A percentile compares a stretch with the other conserved stretches of the same genome.
Conservation (phyloP, 2,113 vertebrate species). For the Notothenia rossii region DNA sequence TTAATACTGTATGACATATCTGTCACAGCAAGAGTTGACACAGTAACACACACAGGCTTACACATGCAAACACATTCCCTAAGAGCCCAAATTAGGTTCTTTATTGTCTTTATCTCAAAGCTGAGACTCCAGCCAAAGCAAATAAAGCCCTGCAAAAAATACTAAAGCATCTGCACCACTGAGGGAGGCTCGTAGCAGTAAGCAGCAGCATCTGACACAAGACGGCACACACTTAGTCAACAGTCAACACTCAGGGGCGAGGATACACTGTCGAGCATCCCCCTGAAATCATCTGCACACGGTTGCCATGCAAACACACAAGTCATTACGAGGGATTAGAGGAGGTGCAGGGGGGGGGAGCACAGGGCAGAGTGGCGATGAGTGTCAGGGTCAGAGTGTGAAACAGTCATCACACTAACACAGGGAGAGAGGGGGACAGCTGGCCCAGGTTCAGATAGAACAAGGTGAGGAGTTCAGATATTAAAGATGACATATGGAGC, state of each 20-base stretch:
- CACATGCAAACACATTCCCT: not conserved
- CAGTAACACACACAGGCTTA: constrained; percentile 8
- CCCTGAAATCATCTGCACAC: constrained; percentile 44
- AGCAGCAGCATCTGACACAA: constrained; percentile 42
- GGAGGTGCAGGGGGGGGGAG: constrained; percentile 16
- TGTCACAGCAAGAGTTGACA: not conserved
- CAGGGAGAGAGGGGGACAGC: not conserved
- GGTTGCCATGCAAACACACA: constrained; percentile 61
- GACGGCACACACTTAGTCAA: constrained; percentile 59
- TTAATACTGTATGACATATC: not conserved
- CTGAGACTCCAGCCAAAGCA: constrained; percentile 40
- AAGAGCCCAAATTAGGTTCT: constrained; percentile 17
- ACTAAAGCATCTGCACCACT: constrained; percentile 26
- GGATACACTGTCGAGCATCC: constrained; percentile 29
- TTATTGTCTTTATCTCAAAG: constrained; percentile 38
- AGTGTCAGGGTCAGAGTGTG: constrained; percentile 28
- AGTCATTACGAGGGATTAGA: constrained; percentile 58
- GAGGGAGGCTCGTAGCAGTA: constrained; percentile 25
- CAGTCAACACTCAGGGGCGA: constrained; percentile 39
- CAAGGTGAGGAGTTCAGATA: constrained; percentile 59
- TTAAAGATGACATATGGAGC: constrained; percentile 63
- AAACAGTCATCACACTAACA: constrained; percentile 10
- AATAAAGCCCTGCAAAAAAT: constrained; percentile 14
- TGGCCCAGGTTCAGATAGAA: constrained; percentile 28
- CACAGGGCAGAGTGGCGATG: constrained; percentile 28